Percentiles rank a stretch among this genome's conserved stretches.
These are phyloP conservation scores for Lepidocyrtoides sp. DNA, from an alignment of 2,888 invertebrate genomes.

Conservation along the genomic window DNA sequence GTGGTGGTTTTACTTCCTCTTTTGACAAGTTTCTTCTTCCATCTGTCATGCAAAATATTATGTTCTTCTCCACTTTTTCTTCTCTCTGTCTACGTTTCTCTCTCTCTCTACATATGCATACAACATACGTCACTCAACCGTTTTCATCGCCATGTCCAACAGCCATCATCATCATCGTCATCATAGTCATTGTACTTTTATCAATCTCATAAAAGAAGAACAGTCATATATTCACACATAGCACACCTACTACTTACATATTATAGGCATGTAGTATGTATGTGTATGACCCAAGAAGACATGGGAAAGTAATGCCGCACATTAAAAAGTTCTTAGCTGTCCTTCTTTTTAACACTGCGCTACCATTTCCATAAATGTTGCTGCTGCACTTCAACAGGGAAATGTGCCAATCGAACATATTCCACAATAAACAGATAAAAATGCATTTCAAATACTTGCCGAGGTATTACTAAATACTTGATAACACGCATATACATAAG, in stretches of 20 bases:
- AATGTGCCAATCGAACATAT: not conserved
- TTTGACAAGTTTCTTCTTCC: slow-evolving; percentile 70
- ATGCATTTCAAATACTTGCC: not conserved
- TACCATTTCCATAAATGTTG: not conserved
- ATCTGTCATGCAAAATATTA: slow-evolving; percentile 64
- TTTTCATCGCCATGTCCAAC: slow-evolving; percentile 55
- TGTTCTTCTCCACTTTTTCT: slow-evolving; percentile 2
- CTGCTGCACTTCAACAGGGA: not conserved
- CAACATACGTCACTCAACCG: slow-evolving; percentile 12
- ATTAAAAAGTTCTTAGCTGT: not conserved
- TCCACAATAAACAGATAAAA: not conserved
- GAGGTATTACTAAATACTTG: too few species aligned
- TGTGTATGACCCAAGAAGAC: too few species aligned
- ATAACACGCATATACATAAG: not conserved
- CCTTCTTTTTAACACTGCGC: not conserved
- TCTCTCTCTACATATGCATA: too few species aligned
- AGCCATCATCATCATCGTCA: slow-evolving; percentile 46
- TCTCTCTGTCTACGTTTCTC: not conserved
- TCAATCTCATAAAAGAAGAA: not conserved
- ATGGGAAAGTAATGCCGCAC: too few species aligned
- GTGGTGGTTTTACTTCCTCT: slow-evolving; percentile 46
- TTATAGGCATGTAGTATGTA: too few species aligned
- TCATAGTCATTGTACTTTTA: slow-evolving; percentile 32
- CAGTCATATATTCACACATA: too few species aligned
- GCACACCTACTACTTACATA: too few species aligned